A percentile compares a stretch with the other conserved stretches of the same genome.
These are phyloP conservation scores for Popillia japonica DNA, from an alignment of 1,140 invertebrate species.

Conservation along the genomic window DNA sequence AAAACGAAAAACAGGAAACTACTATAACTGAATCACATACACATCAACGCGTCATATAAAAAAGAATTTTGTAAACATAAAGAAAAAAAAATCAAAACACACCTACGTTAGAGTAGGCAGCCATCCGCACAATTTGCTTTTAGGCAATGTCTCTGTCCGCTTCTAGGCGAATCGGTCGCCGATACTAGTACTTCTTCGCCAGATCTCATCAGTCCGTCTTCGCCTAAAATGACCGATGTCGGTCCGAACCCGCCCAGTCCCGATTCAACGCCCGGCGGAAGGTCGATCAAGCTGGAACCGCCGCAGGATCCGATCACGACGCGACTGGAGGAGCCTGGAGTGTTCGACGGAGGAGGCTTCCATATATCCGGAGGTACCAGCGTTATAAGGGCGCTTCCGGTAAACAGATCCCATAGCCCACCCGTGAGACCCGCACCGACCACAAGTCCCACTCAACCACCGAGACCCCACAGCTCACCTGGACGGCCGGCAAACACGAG, in stretches of 20 bases:
- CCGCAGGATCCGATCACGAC: slow-evolving; percentile 52
- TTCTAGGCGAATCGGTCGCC: slow-evolving; percentile 84
- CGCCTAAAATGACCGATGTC: slow-evolving; percentile 72
- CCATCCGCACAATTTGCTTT: slow-evolving; percentile 57
- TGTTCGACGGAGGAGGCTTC: slow-evolving; percentile 56
- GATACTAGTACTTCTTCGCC: slow-evolving; percentile 89
- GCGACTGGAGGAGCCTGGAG: slow-evolving; percentile 54
- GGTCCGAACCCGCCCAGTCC: slow-evolving; percentile 54
- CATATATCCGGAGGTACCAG: slow-evolving; percentile 47
- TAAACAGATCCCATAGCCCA: slow-evolving; percentile 55
- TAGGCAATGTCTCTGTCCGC: slow-evolving; percentile 59
- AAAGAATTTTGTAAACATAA: not conserved
- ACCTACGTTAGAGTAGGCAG: slow-evolving; percentile 54
- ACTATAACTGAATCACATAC: too few relatives aligned
- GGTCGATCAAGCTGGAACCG: slow-evolving; percentile 49
- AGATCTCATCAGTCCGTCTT: slow-evolving; percentile 79
- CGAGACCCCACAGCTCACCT: slow-evolving; percentile 60
- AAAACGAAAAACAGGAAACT: too few relatives aligned
- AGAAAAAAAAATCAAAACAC: slow-evolving; percentile 2
- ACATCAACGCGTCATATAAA: too few relatives aligned
- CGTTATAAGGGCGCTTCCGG: slow-evolving; percentile 52
- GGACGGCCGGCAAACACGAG: slow-evolving; percentile 56
- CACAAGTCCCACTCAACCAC: slow-evolving; percentile 55
- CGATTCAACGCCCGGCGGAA: slow-evolving; percentile 53
- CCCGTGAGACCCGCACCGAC: slow-evolving; percentile 55